A percentile compares a stretch with the other conserved stretches of the same genome.
Evolutionary conservation across 2,888 invertebrate species (phyloP).

Genomic region (Onthophagus sagittarius): DNA sequence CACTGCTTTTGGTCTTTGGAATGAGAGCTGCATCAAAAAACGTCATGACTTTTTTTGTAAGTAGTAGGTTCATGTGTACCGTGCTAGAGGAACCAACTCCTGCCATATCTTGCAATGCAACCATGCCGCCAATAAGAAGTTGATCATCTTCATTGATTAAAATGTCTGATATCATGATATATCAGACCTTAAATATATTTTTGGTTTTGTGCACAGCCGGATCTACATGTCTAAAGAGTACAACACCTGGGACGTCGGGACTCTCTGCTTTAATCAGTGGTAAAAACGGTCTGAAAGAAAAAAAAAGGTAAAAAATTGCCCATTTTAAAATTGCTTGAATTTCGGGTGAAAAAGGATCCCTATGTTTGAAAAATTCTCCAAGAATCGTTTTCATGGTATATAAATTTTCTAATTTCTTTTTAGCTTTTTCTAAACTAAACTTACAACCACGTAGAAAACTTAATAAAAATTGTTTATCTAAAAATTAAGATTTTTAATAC

Average conservation of each 20-base stretch:
- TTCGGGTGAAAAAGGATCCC: constrained; percentile 39
- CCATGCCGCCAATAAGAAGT: constrained; percentile 52
- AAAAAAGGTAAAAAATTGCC: constrained; percentile 40
- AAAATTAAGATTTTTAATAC: constrained; percentile 16
- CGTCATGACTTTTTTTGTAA: constrained; percentile 53
- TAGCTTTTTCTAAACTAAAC: constrained; percentile 59
- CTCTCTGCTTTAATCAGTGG: neutral
- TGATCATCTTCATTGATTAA: constrained; percentile 60
- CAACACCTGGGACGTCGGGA: neutral
- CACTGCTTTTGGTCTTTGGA: constrained; percentile 55
- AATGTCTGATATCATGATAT: constrained; percentile 57
- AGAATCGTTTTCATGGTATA: constrained; percentile 53
- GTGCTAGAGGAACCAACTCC: constrained; percentile 54
- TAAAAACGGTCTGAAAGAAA: neutral
- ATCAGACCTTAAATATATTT: constrained; percentile 50
- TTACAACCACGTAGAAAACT: constrained; percentile 62
- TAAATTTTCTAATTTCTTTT: constrained; percentile 58
- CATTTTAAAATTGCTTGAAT: constrained; percentile 41
- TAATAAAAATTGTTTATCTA: constrained; percentile 61
- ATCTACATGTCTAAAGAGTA: constrained; percentile 28
- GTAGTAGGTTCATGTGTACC: constrained; percentile 50
- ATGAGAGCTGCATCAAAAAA: constrained; percentile 57
- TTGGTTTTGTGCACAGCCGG: constrained; percentile 28
- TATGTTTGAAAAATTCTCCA: constrained; percentile 51
- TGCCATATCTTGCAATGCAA: constrained; percentile 56